Conservation (phyloP, 2,888 invertebrate species). For the Caenorhabditis doughertyi region DNA sequence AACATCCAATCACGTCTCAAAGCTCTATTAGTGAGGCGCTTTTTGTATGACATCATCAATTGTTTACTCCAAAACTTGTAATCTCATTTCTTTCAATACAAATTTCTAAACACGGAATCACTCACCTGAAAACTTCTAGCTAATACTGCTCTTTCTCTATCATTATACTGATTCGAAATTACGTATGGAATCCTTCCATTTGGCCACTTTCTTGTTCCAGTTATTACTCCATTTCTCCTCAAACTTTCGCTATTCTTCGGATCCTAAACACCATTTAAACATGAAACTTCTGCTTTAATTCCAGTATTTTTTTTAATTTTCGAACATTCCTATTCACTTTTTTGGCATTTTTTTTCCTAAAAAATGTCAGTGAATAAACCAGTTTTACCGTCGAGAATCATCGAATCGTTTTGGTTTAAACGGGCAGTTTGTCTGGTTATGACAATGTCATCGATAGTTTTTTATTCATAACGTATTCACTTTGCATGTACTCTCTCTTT, state of each 20-base stretch:
- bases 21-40: too few relatives aligned
- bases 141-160: slow-evolving; percentile 81
- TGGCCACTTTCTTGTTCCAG: slow-evolving; percentile 82
- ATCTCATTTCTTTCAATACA: not conserved
- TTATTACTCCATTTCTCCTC: slow-evolving; percentile 79
- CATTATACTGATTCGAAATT: slow-evolving; percentile 80
- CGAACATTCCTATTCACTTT: slow-evolving; percentile 3
- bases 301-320: slow-evolving; percentile 5
- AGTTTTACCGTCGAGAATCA: slow-evolving; percentile 31
- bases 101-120: not conserved
- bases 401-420: slow-evolving; percentile 23
- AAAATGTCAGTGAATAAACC: not conserved
- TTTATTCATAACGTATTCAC: slow-evolving; percentile 20
- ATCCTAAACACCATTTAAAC: slow-evolving; percentile 34
- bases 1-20: too few relatives aligned
- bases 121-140: slow-evolving; percentile 80
- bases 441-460: slow-evolving; percentile 33
- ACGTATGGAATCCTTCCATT: slow-evolving; percentile 83
- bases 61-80: not conserved
- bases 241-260: slow-evolving; percentile 68
- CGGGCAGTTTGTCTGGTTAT: slow-evolving; percentile 34
- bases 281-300: too few relatives aligned
- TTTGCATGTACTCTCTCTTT: not conserved
- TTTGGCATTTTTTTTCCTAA: not conserved
- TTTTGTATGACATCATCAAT: too few relatives aligned